A percentile compares a stretch with the other conserved stretches of the same genome.
Evolutionary conservation across 2,113 vertebrate genomes (phyloP).

Genomic region (Sapayoa aenigma): DNA sequence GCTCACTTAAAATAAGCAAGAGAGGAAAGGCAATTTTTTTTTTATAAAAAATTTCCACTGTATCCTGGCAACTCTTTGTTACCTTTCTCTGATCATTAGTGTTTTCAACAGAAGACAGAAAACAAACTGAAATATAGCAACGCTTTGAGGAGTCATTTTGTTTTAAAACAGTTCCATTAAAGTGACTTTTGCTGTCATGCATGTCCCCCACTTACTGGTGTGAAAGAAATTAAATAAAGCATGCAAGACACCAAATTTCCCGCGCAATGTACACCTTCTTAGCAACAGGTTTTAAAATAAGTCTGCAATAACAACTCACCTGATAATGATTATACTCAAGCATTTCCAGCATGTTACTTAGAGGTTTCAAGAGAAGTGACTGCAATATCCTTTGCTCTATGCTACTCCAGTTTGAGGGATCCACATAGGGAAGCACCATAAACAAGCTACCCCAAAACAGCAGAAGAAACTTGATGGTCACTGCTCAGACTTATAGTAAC

Average conservation of each 20-base stretch:
- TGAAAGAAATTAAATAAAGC: neutral
- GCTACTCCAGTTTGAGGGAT: slow-evolving; percentile 40
- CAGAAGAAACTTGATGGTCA: slow-evolving; percentile 61
- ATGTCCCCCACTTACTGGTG: neutral
- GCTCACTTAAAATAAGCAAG: neutral
- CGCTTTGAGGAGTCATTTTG: neutral
- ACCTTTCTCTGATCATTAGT: fast-evolving
- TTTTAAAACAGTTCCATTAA: neutral
- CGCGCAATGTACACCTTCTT: neutral
- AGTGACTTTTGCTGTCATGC: neutral
- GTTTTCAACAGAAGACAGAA: fast-evolving
- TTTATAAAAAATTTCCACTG: neutral
- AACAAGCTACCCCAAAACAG: slow-evolving; percentile 64
- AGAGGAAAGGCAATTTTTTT: neutral
- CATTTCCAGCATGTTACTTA: slow-evolving; percentile 91
- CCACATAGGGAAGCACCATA: slow-evolving; percentile 53
- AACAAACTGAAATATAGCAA: neutral
- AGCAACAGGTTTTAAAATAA: neutral
- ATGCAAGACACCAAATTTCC: neutral
- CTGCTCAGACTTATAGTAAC: slow-evolving; percentile 78
- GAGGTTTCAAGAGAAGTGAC: slow-evolving; percentile 27
- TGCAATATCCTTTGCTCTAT: slow-evolving; percentile 34
- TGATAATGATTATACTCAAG: slow-evolving; percentile 96
- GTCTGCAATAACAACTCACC: slow-evolving; percentile 76
- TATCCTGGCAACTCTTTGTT: neutral